Evolutionary conservation across 2,888 invertebrate genomes (phyloP), one percentile per base, ranked within the genome.

Genomic region (Drosophila macrospina): DNA sequence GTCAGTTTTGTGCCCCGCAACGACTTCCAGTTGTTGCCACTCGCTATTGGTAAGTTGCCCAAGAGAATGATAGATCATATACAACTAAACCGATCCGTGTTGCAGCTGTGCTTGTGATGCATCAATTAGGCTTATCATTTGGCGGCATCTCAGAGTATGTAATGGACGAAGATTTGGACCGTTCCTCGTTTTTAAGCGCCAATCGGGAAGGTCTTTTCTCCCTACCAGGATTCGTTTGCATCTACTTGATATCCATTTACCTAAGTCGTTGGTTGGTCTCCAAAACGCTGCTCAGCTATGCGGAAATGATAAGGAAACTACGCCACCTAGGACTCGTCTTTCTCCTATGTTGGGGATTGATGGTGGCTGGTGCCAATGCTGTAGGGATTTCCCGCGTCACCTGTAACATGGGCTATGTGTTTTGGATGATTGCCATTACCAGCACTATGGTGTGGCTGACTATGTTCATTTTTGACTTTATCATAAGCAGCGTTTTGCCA

Each of bases 171-270:
- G 90, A 94, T 54, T 87, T 91, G 2, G 91, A 93, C 0, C 93
- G 97, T 65, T 91, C 92, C 47, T 93, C 93, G 48, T 67, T 98
- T 4, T 93, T 94, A 51, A 93, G 94, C 57, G 97, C 98, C 0
- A 99, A 99, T 92, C 94, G 97, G 60, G 99, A 99, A 93, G 99
- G 99, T 0, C 92, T 99, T 39, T 94, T 95, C n/a, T 98, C 99
- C 0, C 93, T 95, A 39, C 93, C 96, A 0, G 99, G 99, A 1
- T 99, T 97, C 91, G 93, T 98, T 0, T 94, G 96, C 0, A 92
- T 99, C 6, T 98, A 97, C 91, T 93, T 98, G 57, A 93, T 95
- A 73, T 95, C 96, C 20, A 94, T 95, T 47, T 93, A 94, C 75
- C 88, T 96, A n/a, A 86, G 54, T 95, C 95, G 54, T 82, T 84